Evolutionary conservation across 30 jellyfish, hydroid and myxozoan species (phyloP), one percentile per base, ranked within the genome.

Genomic region (Haliclystus octoradiatus): DNA sequence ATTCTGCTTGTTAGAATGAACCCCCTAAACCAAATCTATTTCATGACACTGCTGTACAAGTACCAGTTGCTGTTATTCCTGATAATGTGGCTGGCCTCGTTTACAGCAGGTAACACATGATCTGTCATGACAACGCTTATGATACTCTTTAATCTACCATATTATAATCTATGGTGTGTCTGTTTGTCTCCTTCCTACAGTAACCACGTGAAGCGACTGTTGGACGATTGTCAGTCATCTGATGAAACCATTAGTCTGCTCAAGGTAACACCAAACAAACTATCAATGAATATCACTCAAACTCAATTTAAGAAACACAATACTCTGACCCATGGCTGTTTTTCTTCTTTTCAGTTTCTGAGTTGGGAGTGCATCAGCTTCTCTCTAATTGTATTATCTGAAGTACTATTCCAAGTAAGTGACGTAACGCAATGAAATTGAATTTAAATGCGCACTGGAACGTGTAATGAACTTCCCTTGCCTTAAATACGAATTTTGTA

Each of bases 361-460:
- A 88, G 97, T 68, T 88, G 97, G 97, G 97, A 88, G 68, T 88
- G 97, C 47, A 46, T 88, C 78, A 88, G 93, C 65, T 88, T 88
- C 47, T 88, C 97, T 26, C 68, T 88, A 62, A 88, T 88, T 30
- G 97, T 94, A 1, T 78, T 88, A 24, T 88, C 97, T 5, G 97
- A 88, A 72, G 97, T 88, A 2, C 66, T 88, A 32, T 88, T 79
- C 81, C 94, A 75, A 84, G 97, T 88, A 75, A 66, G 73, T 50
- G 27, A 19, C n/a, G n/a, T n/a, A n/a, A n/a, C n/a, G n/a, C n/a
- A n/a, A n/a, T n/a, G n/a, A n/a, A n/a, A n/a, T n/a, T n/a, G n/a
- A n/a, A n/a, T n/a, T n/a, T n/a, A n/a, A n/a, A n/a, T n/a, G n/a
- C n/a, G n/a, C n/a, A n/a, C n/a, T n/a, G n/a, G n/a, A n/a, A n/a